Conservation (phyloP, 92 coral and sea anemone genomes). For the Hydrozoanthus gracilis region DNA sequence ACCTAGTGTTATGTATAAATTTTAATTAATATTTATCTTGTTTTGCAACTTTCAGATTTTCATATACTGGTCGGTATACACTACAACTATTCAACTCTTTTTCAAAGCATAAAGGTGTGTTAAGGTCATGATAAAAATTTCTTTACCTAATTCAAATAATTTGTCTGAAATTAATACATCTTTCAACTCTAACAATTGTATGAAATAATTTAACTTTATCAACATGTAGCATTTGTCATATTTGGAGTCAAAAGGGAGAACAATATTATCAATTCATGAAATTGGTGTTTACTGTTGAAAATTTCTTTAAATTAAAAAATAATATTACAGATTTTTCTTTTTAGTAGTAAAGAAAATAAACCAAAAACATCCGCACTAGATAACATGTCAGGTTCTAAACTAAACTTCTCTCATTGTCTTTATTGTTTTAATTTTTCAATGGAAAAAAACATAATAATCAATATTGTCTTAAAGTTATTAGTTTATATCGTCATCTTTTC, state of each 20-base stretch:
- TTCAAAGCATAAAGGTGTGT: background rate
- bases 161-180: background rate
- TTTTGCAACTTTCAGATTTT: too few relatives aligned
- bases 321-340: background rate
- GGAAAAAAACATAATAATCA: constrained; percentile 7
- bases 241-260: too few relatives aligned
- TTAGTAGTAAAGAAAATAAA: background rate
- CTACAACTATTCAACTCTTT: background rate
- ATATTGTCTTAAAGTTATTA: background rate
- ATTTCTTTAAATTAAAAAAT: background rate
- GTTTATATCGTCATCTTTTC: background rate
- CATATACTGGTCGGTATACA: too few relatives aligned
- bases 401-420: background rate
- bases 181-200: too few relatives aligned
- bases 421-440: constrained; percentile 1
- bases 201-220: too few relatives aligned
- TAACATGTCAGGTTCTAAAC: background rate
- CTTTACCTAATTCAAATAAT: background rate
- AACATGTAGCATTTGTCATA: too few relatives aligned
- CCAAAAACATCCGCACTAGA: too few relatives aligned
- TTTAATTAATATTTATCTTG: too few relatives aligned
- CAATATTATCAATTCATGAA: too few relatives aligned
- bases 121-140: background rate
- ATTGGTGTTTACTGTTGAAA: too few relatives aligned
- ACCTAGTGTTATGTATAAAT: too few relatives aligned